phyloP scores from a whole-genome alignment of 2,797 vertebrate species.

The Intellagama lesueurii region DNA sequence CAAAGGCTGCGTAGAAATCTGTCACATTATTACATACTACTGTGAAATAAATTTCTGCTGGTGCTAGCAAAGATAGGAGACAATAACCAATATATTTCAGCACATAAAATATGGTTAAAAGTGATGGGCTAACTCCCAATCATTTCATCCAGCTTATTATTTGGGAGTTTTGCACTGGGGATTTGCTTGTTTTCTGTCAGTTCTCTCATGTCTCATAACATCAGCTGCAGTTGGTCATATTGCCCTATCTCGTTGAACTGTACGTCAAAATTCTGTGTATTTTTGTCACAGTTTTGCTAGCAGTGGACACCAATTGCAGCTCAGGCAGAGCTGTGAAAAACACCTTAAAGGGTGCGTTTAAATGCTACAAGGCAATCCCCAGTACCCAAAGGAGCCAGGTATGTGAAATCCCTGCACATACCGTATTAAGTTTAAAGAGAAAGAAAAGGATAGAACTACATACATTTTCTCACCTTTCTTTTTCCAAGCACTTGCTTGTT shows the following conservation, averaged over 20 bases:
- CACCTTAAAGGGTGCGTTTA: neutral
- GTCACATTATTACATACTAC: neutral
- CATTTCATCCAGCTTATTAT: neutral
- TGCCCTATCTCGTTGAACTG: neutral
- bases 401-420: neutral
- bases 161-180: neutral
- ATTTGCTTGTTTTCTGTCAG: neutral
- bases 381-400: neutral
- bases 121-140: neutral
- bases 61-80: neutral
- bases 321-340: neutral
- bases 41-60: neutral
- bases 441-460: neutral
- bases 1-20: neutral
- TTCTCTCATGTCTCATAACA: neutral
- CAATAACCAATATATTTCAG: neutral
- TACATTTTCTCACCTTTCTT: neutral
- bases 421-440: neutral
- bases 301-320: neutral
- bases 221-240: neutral
- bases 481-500: neutral
- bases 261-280: neutral
- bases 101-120: neutral
- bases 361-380: neutral
- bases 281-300: neutral